These are phyloP conservation scores for Plebejus melissa DNA, from an alignment of 2,888 invertebrate genomes.

Conservation along the genomic window DNA sequence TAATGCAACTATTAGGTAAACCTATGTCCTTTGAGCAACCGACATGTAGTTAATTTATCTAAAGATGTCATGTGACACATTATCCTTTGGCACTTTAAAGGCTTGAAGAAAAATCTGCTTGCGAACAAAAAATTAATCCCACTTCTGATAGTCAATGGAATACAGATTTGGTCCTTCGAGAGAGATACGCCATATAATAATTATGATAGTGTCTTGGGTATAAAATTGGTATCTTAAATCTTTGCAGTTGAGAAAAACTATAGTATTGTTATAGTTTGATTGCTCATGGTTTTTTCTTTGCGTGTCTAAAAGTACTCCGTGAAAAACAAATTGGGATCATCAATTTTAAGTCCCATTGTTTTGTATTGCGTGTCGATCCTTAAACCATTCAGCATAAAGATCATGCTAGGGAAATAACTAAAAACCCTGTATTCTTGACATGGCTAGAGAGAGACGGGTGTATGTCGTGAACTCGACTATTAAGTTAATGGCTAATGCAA, in stretches of 20 bases:
- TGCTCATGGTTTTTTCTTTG: neutral
- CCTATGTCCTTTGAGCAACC: neutral
- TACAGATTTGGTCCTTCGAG: neutral
- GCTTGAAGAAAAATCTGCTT: neutral
- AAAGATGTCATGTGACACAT: neutral
- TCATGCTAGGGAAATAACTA: neutral
- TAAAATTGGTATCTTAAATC: too few species aligned
- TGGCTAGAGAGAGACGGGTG: conserved; percentile 19
- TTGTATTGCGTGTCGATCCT: conserved; percentile 1
- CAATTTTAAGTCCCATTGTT: conserved; percentile 11
- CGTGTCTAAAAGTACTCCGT: neutral
- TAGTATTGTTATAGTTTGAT: neutral
- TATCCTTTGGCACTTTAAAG: neutral
- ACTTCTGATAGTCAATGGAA: neutral
- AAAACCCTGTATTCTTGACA: conserved; percentile 7
- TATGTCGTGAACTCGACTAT: conserved; percentile 15
- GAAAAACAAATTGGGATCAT: conserved; percentile 2
- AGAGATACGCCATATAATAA: too few species aligned
- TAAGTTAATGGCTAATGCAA: conserved; percentile 15
- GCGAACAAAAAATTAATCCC: neutral
- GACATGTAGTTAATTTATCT: neutral
- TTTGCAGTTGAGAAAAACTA: too few species aligned
- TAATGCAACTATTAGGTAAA: conserved; percentile 19
- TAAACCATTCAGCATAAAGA: neutral
- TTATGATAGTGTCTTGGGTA: too few species aligned